These are phyloP conservation scores for Gryllus longicercus DNA, from an alignment of 2,888 invertebrate genomes.

Conservation along the genomic window DNA sequence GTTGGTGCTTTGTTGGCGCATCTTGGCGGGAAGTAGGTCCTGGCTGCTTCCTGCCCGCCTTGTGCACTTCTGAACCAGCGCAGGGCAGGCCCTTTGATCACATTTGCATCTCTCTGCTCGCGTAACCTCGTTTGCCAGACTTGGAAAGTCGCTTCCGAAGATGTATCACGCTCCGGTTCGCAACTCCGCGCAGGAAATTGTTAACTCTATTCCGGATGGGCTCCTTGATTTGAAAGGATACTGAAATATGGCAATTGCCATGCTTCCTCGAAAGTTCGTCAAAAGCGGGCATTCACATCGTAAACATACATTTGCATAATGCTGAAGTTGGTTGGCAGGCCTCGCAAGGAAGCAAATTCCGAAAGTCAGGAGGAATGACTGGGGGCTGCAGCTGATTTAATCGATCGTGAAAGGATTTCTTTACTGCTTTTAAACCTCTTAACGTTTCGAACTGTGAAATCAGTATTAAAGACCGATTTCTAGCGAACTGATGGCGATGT, in stretches of 20 bases:
- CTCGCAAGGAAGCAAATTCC: too few species aligned
- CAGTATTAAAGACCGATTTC: too few species aligned
- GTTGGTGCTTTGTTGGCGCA: too few species aligned
- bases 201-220: background rate
- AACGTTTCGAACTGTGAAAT: too few species aligned
- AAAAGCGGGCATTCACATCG: background rate
- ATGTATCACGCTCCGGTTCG: conserved; percentile 8
- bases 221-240: background rate
- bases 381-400: too few species aligned
- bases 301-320: conserved; percentile 5
- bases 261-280: background rate
- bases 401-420: too few species aligned
- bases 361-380: too few species aligned
- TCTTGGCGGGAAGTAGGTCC: too few species aligned
- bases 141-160: conserved; percentile 6
- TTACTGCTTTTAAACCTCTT: too few species aligned
- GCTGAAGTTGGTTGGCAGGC: background rate
- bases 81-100: background rate
- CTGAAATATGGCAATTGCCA: background rate
- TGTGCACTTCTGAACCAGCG: background rate
- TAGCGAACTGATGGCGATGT: too few species aligned
- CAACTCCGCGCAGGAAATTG: background rate
- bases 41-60: too few species aligned
- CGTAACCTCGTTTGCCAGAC: background rate
- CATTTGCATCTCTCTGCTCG: conserved; percentile 8